Evolutionary conservation across 2,888 invertebrate species (phyloP).

Genomic region (Drosophila subquinaria): DNA sequence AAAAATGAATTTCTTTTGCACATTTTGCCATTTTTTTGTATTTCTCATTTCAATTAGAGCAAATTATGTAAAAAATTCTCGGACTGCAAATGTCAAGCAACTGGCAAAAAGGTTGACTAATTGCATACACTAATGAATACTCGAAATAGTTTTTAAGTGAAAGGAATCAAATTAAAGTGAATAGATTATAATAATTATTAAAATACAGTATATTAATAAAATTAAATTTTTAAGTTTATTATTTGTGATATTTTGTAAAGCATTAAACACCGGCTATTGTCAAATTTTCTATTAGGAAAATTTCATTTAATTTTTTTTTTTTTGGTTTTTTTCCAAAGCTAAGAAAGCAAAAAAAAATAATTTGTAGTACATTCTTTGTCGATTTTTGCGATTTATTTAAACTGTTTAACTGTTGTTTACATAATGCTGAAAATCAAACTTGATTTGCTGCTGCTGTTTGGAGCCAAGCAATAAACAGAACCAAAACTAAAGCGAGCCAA

Average conservation of each 20-base stretch:
- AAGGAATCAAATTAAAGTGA: too few relatives aligned
- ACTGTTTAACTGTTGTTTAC: conserved; percentile 24
- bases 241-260: neutral
- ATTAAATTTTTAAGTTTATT: too few relatives aligned
- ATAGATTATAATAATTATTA: too few relatives aligned
- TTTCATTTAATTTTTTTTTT: neutral
- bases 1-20: conserved; percentile 60
- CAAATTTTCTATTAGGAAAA: neutral
- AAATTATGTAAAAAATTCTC: conserved; percentile 47
- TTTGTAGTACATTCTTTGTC: neutral
- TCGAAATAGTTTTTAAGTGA: neutral
- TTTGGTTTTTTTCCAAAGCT: neutral
- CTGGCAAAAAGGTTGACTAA: neutral
- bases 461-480: conserved; percentile 13
- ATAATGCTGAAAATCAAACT: conserved; percentile 39
- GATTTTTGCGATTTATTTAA: conserved; percentile 1
- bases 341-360: neutral
- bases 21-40: conserved; percentile 34
- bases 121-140: neutral
- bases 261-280: neutral
- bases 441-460: conserved; percentile 10
- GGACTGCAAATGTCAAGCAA: conserved; percentile 35
- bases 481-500: conserved; percentile 20
- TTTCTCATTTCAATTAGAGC: conserved; percentile 75
- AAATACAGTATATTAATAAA: too few relatives aligned